Percentiles rank a stretch among this genome's conserved stretches.
Conservation (phyloP, 2,797 vertebrate genomes). For the Hafferia zeledoni region DNA sequence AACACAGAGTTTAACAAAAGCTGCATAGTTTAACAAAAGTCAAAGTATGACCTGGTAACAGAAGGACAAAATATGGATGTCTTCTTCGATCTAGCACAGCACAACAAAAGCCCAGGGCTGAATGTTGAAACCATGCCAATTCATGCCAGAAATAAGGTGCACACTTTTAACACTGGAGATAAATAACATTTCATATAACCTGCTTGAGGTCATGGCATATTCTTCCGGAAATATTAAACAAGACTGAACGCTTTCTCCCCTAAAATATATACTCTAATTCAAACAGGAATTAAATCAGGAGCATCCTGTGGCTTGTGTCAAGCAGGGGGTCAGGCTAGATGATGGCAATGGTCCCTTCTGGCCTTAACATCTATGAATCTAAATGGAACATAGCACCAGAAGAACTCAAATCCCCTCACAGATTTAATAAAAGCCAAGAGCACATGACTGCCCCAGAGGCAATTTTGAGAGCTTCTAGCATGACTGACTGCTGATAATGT, state of each 20-base stretch:
- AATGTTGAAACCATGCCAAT: neutral
- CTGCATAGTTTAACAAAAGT: neutral
- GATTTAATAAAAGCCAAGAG: slow-evolving; percentile 51
- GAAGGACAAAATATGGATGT: neutral
- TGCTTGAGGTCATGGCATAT: neutral
- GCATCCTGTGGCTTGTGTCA: neutral
- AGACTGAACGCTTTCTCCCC: neutral
- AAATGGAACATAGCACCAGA: slow-evolving; percentile 36
- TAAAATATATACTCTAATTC: slow-evolving; percentile 10
- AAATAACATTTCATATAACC: neutral
- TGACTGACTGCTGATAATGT: neutral
- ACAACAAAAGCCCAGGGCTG: neutral
- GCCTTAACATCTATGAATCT: slow-evolving; percentile 13
- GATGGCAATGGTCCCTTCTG: slow-evolving; percentile 4
- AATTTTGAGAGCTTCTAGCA: neutral
- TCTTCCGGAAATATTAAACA: slow-evolving; percentile 14
- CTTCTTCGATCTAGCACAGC: neutral
- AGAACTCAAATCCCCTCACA: slow-evolving; percentile 29
- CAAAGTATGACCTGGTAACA: neutral
- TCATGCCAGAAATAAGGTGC: neutral
- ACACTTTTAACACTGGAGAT: neutral
- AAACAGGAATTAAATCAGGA: slow-evolving; percentile 9
- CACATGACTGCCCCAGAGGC: slow-evolving; percentile 67
- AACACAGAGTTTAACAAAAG: neutral
- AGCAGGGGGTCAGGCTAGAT: neutral